Evolutionary conservation across 2,797 vertebrate species (phyloP), one percentile per base, ranked within the genome.

Genomic region (Phyllotis vaccarum): DNA sequence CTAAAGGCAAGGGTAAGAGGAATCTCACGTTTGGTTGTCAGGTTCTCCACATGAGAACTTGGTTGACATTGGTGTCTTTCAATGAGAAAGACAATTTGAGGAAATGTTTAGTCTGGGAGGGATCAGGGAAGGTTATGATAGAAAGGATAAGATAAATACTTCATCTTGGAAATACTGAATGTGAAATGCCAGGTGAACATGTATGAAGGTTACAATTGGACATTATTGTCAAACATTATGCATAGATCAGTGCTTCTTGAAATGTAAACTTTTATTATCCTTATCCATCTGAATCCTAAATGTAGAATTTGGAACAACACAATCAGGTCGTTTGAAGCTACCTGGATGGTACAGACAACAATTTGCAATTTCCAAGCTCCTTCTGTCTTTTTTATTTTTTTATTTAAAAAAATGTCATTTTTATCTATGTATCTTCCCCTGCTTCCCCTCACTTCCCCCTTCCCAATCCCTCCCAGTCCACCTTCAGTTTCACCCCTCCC

Each of bases 71-170:
- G 29, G 21, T 17, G 7, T 74, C 46, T 74, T 83, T 56, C 31
- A 96, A n/a, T 54, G 31, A 79, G 27, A 89, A 92, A 74, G 43
- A 88, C 80, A 86, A n/a, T 66, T 22, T 21, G 14, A 81, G 17
- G 46, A 72, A 83, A 70, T 2, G 9, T 34, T 52, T 75, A 16
- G 54, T 76, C 78, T 1, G 34, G 2, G 46, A 37, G 8, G 27
- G 3, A 1, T 37, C 75, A 54, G 43, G 19, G 60, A 46, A 60
- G n/a, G 40, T 54, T 75, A 21, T 68, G 62, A 94, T 78, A 72
- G 29, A 80, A 89, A 43, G 34, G 14, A 58, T 68, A 40, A n/a
- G 16, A 49, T 16, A 19, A 72, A 24, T 5, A 64, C 43, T 74
- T 72, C 52, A 37, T 40, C 17, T 83, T 56, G 14, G 43, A 89